phyloP scores from a whole-genome alignment of 2,797 vertebrate species.

The Brachyrhaphis roseni region DNA sequence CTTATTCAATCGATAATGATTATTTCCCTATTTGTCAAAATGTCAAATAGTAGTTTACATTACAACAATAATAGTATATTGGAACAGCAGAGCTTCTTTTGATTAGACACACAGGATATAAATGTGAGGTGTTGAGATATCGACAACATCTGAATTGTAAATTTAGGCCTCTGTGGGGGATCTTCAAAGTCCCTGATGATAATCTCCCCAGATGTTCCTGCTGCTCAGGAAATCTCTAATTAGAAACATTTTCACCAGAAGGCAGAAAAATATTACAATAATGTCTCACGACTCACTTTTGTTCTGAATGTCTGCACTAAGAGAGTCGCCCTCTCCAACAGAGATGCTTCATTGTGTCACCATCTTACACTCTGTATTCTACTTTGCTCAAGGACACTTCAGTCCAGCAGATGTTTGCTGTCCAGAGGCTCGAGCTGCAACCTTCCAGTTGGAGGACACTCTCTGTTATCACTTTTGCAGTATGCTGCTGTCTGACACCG shows the following conservation, averaged over 20 bases:
- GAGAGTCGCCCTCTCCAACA: slow-evolving; percentile 8
- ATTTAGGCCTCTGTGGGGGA: slow-evolving; percentile 42
- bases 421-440: slow-evolving; percentile 13
- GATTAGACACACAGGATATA: neutral
- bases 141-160: slow-evolving; percentile 36
- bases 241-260: slow-evolving; percentile 33
- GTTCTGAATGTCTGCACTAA: neutral
- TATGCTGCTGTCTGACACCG: neutral
- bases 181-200: slow-evolving; percentile 42
- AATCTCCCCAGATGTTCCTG: slow-evolving; percentile 48
- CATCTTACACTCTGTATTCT: slow-evolving; percentile 6
- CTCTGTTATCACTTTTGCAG: slow-evolving; percentile 36
- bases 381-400: slow-evolving; percentile 53
- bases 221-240: slow-evolving; percentile 50
- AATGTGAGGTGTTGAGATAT: neutral
- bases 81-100: neutral
- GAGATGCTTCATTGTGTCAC: neutral
- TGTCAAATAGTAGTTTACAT: neutral
- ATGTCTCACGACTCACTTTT: slow-evolving; percentile 18
- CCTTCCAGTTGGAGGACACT: slow-evolving; percentile 40
- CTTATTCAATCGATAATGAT: no score
- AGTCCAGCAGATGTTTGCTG: slow-evolving; percentile 40
- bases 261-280: slow-evolving; percentile 30
- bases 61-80: neutral
- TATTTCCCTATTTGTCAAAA: neutral